Base-by-base conservation (phyloP, 2,888 invertebrate genomes). In the Cerceris rybyensis region DNA sequence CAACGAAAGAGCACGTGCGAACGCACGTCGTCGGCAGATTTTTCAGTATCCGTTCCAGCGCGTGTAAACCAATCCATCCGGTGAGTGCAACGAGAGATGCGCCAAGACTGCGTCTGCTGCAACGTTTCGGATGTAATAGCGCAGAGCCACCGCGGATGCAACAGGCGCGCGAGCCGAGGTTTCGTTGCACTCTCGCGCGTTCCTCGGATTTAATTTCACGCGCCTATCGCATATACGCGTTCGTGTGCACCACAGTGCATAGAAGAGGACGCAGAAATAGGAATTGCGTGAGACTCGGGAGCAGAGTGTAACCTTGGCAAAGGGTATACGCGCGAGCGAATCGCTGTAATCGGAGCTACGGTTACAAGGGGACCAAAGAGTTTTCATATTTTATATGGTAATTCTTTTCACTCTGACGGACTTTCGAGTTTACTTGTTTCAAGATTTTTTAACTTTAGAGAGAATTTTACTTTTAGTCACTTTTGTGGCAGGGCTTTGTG, bases 121-220 rank as follows among this genome's bases (percentile, higher is more conserved):
- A 13, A 70, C 75, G 67, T 52, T 61, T 50, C 70, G 58, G 63
- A 8, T 58, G 55, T 59, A 41, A 39, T 60, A 60, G 65, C 39
- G 69, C 42, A 50, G n/a, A 1, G 50, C 7, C 6, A 2, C 7
- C 16, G 14, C 17, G 14, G 50, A 13, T 17, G 2, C 42, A 49
- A 11, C 50, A n/a, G 63, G 17, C 43, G 52, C 14, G 55, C 9
- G 8, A 16, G 13, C 28, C 17, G 43, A 60, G 43, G 43, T 7
- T 6, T 14, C 39, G 17, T 54, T 6, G 41, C 16, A 39, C 28
- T n/a, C 57, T 52, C 68, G 69, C 66, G 58, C 66, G 58, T 68
- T 70, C 28, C 70, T 75, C 70, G 75, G 79, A 81, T 82, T 82
- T 79, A 70, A 81, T 82, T 82, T 81, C 76, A 74, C 74, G 71